Percentiles rank a stretch among this genome's conserved stretches.
These are phyloP conservation scores for Spheniscus mendiculus DNA, from an alignment of 2,113 vertebrate species.

Conservation along the genomic window DNA sequence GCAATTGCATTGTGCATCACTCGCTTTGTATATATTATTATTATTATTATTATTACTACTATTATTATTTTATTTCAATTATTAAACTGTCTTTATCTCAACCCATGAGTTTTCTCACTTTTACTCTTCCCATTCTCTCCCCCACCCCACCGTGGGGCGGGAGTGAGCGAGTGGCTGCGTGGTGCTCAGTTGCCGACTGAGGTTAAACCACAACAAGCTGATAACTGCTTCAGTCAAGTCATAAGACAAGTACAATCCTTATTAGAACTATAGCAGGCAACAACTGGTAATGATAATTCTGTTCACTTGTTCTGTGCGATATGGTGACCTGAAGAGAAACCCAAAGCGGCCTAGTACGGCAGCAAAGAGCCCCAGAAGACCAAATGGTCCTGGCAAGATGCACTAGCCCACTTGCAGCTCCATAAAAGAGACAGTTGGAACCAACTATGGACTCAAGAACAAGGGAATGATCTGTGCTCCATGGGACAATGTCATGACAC, in stretches of 20 bases:
- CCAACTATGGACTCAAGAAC: background rate
- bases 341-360: background rate
- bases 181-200: too few species aligned
- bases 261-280: background rate
- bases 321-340: background rate
- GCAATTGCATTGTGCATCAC: too few species aligned
- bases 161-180: too few species aligned
- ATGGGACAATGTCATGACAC: background rate
- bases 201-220: too few species aligned
- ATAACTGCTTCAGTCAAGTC: background rate
- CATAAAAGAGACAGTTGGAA: background rate
- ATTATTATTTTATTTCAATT: too few species aligned
- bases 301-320: background rate
- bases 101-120: too few species aligned
- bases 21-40: too few species aligned
- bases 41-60: too few species aligned
- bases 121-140: too few species aligned
- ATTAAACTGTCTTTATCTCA: too few species aligned
- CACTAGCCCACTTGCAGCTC: background rate
- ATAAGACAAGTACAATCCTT: background rate
- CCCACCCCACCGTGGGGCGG: too few species aligned
- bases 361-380: background rate
- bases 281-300: conserved; percentile 9
- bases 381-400: background rate
- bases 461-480: background rate